These are phyloP conservation scores for Ctenomys sociabilis DNA, from an alignment of 2,113 vertebrate genomes.

Conservation along the genomic window DNA sequence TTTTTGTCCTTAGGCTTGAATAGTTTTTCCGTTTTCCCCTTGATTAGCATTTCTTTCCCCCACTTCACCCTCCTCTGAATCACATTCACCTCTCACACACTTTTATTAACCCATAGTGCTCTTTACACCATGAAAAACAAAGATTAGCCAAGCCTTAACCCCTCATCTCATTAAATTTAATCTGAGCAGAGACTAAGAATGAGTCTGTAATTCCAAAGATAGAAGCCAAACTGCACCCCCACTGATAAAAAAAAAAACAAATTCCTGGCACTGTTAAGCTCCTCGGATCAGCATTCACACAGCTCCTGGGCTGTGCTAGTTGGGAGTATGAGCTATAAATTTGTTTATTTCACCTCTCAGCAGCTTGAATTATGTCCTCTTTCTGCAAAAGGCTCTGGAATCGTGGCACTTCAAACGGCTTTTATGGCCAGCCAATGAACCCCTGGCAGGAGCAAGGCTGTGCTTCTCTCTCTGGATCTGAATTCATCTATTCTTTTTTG, in stretches of 20 bases:
- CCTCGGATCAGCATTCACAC: not conserved
- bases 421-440: not conserved
- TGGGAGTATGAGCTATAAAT: not conserved
- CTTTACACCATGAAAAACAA: slow-evolving; percentile 16
- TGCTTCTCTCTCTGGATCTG: not conserved
- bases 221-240: not conserved
- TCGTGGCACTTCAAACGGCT: not conserved
- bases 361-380: slow-evolving; percentile 9
- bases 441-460: not conserved
- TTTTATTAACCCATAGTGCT: not conserved
- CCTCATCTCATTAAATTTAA: slow-evolving; percentile 56
- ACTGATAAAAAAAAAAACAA: not conserved
- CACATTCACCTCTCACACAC: not conserved
- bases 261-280: not conserved
- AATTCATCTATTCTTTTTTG: slow-evolving; percentile 54
- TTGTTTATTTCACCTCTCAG: slow-evolving; percentile 12
- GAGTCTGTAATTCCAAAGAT: not conserved
- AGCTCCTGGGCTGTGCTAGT: not conserved
- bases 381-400: not conserved
- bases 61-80: slow-evolving; percentile 67
- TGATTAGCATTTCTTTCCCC: slow-evolving; percentile 76
- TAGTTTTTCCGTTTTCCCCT: slow-evolving; percentile 75
- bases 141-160: not conserved
- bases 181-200: not conserved
- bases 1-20: slow-evolving; percentile 66